Evolutionary conservation across 2,113 vertebrate genomes (phyloP), one percentile per base, ranked within the genome.

Genomic region (Sciurus niger): DNA sequence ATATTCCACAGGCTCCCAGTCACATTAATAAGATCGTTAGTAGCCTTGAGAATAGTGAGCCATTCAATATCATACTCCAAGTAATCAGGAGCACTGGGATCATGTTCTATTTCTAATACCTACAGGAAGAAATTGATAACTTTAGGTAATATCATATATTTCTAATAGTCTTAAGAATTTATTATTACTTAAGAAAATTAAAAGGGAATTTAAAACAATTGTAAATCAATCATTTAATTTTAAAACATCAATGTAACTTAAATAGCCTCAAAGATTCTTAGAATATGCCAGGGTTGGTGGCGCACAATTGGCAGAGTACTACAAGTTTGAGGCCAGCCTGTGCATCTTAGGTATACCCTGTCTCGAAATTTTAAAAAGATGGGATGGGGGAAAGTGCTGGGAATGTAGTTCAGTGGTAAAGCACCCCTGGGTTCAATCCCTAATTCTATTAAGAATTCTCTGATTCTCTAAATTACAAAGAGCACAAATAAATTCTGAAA

Each of bases 21-120:
- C 84, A 99, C 98, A 37, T 98, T 99, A 82, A 99, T 95, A 30
- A 99, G 99, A 80, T 82, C 95, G 87, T 99, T 97, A n/a, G 99
- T 99, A 51, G 99, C 98, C 96, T 99, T 99, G 68, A 99, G 99
- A 90, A 99, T 97, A 79, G 99, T 99, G 53, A 99, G 99, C 99
- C 99, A 99, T 97, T 99, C 99, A 0, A 99, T 98, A 87, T 99
- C 99, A 11, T 99, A 99, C 92, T 99, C 99, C 37, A 99, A 98
- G 0, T 97, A 95, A 51, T 99, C 99, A 2, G 99, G 98, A 43
- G 99, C 99, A 65, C 83, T 99, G 1, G 99, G 98, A 95, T 99
- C 99, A 70, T 99, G 99, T 8, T 99, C 98, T 94, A 99, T 85
- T 0, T 99, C 99, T 98, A 99, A 98, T 90, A 99, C 98, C 99